phyloP scores from a whole-genome alignment of 1,140 invertebrate species.

The Pseudomyrmex sp. region DNA sequence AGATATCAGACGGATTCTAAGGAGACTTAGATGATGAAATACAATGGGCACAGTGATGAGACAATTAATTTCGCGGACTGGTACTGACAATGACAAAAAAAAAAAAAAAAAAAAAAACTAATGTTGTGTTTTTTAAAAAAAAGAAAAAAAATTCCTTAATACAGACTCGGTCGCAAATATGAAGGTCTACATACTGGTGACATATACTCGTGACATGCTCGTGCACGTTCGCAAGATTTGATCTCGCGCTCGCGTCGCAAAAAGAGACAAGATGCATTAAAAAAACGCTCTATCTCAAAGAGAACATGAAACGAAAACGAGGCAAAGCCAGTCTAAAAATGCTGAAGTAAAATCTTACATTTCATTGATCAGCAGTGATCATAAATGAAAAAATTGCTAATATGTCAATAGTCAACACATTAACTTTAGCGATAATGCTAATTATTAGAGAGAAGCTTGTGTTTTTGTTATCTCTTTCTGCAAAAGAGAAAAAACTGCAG shows the following conservation, averaged over 20 bases:
- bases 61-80: slow-evolving; percentile 32
- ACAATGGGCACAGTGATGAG: slow-evolving; percentile 57
- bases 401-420: too few species aligned
- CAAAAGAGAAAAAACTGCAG: too few species aligned
- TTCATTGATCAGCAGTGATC: too few species aligned
- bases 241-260: slow-evolving; percentile 11
- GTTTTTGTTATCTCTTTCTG: too few species aligned
- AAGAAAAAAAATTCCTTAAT: too few species aligned
- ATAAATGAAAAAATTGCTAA: too few species aligned
- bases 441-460: too few species aligned
- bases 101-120: too few species aligned
- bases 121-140: too few species aligned
- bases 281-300: not conserved
- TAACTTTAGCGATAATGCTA: too few species aligned
- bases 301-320: slow-evolving; percentile 20
- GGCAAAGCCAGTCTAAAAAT: slow-evolving; percentile 32
- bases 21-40: slow-evolving; percentile 60
- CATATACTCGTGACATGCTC: slow-evolving; percentile 21
- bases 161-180: not conserved
- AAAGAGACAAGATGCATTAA: not conserved
- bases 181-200: slow-evolving; percentile 15
- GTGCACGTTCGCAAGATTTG: slow-evolving; percentile 29
- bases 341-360: too few species aligned
- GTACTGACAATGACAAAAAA: not conserved
- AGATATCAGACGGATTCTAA: slow-evolving; percentile 64